Conservation (phyloP, 1,140 invertebrate species). For the Chironomus striatipennis region DNA sequence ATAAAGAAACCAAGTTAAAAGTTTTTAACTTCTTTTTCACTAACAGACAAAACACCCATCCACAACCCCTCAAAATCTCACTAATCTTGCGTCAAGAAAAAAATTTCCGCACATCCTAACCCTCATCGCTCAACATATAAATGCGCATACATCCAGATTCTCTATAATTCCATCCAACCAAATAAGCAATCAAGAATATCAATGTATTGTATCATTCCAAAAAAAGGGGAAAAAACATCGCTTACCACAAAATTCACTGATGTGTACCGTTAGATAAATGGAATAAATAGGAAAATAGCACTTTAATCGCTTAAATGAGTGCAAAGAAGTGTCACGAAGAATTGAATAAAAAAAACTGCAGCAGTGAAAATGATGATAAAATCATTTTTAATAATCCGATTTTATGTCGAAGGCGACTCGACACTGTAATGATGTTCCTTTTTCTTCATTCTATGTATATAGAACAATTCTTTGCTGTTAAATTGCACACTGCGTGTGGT, state of each 20-base stretch:
- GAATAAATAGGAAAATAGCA: neutral
- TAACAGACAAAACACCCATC: no score
- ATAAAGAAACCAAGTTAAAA: no score
- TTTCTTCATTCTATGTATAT: neutral
- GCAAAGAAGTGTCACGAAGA: neutral
- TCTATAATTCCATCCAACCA: neutral
- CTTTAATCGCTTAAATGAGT: conserved; percentile 18
- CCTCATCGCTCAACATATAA: no score
- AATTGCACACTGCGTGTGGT: conserved; percentile 18
- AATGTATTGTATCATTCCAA: no score
- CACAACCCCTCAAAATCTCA: no score
- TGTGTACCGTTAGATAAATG: conserved; percentile 8
- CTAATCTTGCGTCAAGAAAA: no score
- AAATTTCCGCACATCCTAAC: no score
- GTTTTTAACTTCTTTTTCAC: no score
- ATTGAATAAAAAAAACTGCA: neutral
- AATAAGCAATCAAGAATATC: neutral
- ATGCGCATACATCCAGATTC: neutral
- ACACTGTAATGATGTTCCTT: neutral
- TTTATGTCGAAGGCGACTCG: neutral
- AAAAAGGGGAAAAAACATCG: neutral
- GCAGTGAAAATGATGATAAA: conserved; percentile 11
- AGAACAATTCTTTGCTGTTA: neutral
- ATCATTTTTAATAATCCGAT: conserved; percentile 23
- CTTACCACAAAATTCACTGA: conserved; percentile 15